phyloP scores from a whole-genome alignment of 2,888 invertebrate species.

The Vesta saturnalis region DNA sequence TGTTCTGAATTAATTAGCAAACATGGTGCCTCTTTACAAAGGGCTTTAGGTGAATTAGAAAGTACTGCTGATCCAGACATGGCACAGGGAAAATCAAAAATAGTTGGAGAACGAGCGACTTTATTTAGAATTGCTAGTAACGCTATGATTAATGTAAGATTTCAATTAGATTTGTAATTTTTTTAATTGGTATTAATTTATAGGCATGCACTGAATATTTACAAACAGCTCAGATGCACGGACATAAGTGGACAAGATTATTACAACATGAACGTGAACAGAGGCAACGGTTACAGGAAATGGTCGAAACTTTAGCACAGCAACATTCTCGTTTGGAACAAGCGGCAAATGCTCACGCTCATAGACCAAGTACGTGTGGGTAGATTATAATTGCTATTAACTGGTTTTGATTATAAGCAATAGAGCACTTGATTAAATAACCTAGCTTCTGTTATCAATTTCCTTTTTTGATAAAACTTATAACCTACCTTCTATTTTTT shows the following conservation, averaged over 20 bases:
- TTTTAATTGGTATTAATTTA: neutral
- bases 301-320: constrained; percentile 96
- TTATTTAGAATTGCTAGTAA: constrained; percentile 96
- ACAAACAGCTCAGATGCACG: constrained; percentile 88
- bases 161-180: neutral
- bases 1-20: constrained; percentile 92
- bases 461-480: neutral
- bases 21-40: constrained; percentile 86
- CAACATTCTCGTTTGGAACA: constrained; percentile 97
- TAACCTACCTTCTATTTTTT: no score
- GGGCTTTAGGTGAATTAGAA: constrained; percentile 82
- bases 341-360: constrained; percentile 77
- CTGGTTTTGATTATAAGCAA: neutral
- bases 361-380: constrained; percentile 61
- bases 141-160: constrained; percentile 93
- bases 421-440: neutral
- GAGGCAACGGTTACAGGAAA: constrained; percentile 89
- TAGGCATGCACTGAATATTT: constrained; percentile 93
- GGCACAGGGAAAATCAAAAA: constrained; percentile 81
- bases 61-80: constrained; percentile 62
- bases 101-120: constrained; percentile 92
- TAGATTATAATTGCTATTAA: constrained; percentile 9
- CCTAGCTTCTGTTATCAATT: neutral
- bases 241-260: constrained; percentile 91
- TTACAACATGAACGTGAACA: constrained; percentile 96